These are phyloP conservation scores for Andrena cerasifolii DNA, from an alignment of 1,140 invertebrate species.

Conservation along the genomic window DNA sequence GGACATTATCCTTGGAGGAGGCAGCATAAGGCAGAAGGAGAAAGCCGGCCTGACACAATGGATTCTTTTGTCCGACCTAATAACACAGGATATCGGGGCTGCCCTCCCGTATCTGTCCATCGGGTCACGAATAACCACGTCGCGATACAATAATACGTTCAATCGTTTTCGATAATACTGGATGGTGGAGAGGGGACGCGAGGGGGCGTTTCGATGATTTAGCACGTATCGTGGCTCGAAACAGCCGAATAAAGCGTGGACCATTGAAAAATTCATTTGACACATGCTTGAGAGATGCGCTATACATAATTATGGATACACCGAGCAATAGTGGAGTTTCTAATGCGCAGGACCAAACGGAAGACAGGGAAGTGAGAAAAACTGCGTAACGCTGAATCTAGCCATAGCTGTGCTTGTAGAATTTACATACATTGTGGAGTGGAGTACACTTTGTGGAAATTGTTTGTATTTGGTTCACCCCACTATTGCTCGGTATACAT, in stretches of 20 bases:
- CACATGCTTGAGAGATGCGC: too few relatives aligned
- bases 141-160: conserved; percentile 66
- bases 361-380: too few relatives aligned
- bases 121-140: conserved; percentile 64
- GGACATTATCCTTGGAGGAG: conserved; percentile 51
- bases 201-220: conserved; percentile 52
- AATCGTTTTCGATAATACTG: conserved; percentile 62
- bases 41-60: conserved; percentile 53
- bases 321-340: too few relatives aligned
- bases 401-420: too few relatives aligned
- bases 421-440: too few relatives aligned
- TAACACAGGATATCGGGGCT: conserved; percentile 61
- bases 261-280: conserved; percentile 42
- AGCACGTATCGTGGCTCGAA: conserved; percentile 37
- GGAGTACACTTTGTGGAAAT: too few relatives aligned
- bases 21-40: conserved; percentile 37
- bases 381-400: too few relatives aligned
- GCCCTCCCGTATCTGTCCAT: conserved; percentile 52
- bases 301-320: too few relatives aligned
- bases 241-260: background rate
- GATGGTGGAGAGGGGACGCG: conserved; percentile 1
- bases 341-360: too few relatives aligned
- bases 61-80: conserved; percentile 66
- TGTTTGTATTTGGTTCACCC: too few relatives aligned
- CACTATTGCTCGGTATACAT: too few relatives aligned